Percentiles rank a stretch among this genome's conserved stretches.
phyloP scores from a whole-genome alignment of 2,113 vertebrate genomes.

The Nibea coibor region DNA sequence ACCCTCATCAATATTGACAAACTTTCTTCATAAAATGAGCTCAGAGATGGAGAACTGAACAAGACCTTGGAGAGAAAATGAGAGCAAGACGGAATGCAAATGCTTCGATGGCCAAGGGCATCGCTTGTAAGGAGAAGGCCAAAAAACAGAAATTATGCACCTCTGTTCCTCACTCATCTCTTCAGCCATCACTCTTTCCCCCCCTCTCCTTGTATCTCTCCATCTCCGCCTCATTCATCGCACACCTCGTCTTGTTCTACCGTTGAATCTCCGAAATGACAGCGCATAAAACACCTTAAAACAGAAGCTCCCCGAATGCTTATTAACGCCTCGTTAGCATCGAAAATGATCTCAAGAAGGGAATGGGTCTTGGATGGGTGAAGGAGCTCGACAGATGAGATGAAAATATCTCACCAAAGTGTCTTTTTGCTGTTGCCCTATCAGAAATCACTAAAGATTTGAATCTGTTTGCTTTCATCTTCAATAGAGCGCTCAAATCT shows the following conservation, averaged over 20 bases:
- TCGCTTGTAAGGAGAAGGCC: conserved; percentile 45
- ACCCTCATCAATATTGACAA: conserved; percentile 89
- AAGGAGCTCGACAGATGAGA: conserved; percentile 51
- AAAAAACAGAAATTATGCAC: conserved; percentile 52
- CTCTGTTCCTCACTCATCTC: conserved; percentile 46
- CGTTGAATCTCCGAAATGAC: conserved; percentile 49
- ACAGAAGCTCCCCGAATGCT: conserved; percentile 64
- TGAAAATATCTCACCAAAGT: conserved; percentile 40
- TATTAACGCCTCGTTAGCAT: conserved; percentile 68
- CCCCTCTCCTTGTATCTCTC: conserved; percentile 6
- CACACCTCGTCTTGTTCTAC: background rate
- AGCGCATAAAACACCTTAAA: conserved; percentile 61
- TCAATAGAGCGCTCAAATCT: conserved; percentile 15
- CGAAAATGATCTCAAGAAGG: conserved; percentile 56
- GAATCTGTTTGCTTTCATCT: conserved; percentile 33
- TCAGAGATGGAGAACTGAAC: conserved; percentile 78
- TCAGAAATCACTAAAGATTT: conserved; percentile 29
- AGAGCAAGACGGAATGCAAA: conserved; percentile 77
- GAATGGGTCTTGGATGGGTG: conserved; percentile 51
- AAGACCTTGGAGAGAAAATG: conserved; percentile 63
- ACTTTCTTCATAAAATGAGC: conserved; percentile 81
- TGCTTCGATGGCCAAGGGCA: conserved; percentile 78
- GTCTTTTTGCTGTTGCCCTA: conserved; percentile 29
- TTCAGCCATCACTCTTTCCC: conserved; percentile 34
- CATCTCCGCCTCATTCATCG: conserved; percentile 13